Base-by-base conservation (phyloP, 2,888 invertebrate genomes). In the Stenodema calcarata region DNA sequence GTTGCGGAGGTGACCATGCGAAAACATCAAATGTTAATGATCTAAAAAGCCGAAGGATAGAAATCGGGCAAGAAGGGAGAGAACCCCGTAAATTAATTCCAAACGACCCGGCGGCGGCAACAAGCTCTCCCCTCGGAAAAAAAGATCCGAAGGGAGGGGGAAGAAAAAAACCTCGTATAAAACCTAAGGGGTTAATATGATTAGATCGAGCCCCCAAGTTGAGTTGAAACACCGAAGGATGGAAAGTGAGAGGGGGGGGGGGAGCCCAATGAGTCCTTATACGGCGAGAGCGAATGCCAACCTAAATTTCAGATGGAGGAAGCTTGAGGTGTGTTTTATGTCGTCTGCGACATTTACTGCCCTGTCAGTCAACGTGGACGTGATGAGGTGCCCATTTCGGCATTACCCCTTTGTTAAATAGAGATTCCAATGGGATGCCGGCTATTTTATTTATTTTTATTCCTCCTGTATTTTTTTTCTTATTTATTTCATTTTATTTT, bases 311-410 rank as follows among this genome's bases (percentile, higher is more conserved):
- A 73, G 79, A 41, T 14, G 44, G 79, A 54, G 62, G 85, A 79
- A 41, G 79, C 78, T 35, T 69, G 78, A 86, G 86, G 86, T 86
- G 86, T 86, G 86, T 86, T 86, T 86, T 86, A 86, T 86, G 86
- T 79, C 79, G 79, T 84, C 84, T 79, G 86, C 62, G 86, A 86
- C 86, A 86, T 86, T 86, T 86, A 86, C 79, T 86, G 86, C 70
- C 79, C 79, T 79, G 86, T 86, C 86, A 86, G 86, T 86, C 86
- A 86, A 86, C 27, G 79, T 54, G 79, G 86, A 86, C 86, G 86
- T 86, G 86, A 86, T 86, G 86, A 86, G 86, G 86, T 86, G 86
- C 79, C 86, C 86, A 69, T 86, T 86, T 86, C 79, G 86, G 78
- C 84, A 84, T 84, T 84, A 84, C 84, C 47, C 86, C 79, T 79